Evolutionary conservation across 2,888 invertebrate species (phyloP).

Genomic region (Cremastinae sp.): DNA sequence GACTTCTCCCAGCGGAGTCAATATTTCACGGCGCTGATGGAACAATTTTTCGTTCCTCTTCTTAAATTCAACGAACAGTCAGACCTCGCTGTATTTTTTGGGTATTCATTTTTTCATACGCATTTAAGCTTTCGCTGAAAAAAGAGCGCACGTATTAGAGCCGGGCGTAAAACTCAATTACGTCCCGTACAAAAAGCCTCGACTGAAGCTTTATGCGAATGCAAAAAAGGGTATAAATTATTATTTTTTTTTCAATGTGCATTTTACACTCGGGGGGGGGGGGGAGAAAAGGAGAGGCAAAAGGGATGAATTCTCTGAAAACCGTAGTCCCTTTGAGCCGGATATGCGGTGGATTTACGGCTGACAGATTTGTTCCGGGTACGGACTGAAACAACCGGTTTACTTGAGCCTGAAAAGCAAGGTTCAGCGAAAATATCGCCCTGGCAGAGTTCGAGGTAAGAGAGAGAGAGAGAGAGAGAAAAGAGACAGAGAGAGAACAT

Average conservation of each 20-base stretch:
- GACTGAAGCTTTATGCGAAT: slow-evolving; percentile 15
- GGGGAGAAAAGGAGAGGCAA: neutral
- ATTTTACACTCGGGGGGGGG: neutral
- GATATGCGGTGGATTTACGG: slow-evolving; percentile 17
- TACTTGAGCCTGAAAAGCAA: slow-evolving; percentile 8
- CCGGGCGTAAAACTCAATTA: slow-evolving; percentile 20
- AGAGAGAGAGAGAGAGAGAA: neutral
- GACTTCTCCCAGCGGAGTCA: slow-evolving; percentile 49
- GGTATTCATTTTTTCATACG: neutral
- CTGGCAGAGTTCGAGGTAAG: neutral
- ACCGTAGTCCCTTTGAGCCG: slow-evolving; percentile 20
- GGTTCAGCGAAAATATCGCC: neutral
- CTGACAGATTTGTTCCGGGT: slow-evolving; percentile 3
- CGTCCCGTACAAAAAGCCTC: slow-evolving; percentile 18
- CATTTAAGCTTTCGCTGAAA: neutral
- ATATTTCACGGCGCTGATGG: slow-evolving; percentile 44
- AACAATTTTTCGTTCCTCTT: slow-evolving; percentile 36
- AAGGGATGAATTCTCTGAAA: slow-evolving; percentile 6
- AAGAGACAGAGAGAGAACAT: neutral
- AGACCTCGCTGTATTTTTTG: slow-evolving; percentile 7
- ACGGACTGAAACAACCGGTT: neutral
- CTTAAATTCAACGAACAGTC: neutral
- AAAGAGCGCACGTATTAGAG: slow-evolving; percentile 16
- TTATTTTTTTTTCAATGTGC: slow-evolving; percentile 26
- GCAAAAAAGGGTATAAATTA: slow-evolving; percentile 35